phyloP scores from a whole-genome alignment of 2,797 vertebrate species.

The Sebastes cheni region DNA sequence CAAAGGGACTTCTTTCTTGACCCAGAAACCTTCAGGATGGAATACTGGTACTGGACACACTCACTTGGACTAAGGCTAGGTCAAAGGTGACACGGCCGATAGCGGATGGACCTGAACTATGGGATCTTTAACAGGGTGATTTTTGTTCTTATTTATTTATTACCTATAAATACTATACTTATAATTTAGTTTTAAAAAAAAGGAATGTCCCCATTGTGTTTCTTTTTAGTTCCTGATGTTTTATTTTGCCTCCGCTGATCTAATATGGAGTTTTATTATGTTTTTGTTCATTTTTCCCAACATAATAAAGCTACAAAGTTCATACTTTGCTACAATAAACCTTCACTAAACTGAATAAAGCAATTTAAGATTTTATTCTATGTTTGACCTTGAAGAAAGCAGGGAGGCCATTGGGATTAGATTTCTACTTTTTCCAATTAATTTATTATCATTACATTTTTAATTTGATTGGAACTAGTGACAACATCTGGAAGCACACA shows the following conservation, averaged over 20 bases:
- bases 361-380: neutral
- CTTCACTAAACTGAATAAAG: neutral
- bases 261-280: neutral
- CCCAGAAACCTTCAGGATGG: too few species aligned
- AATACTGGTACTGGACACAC: too few species aligned
- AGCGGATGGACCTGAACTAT: too few species aligned
- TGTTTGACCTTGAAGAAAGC: neutral
- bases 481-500: neutral
- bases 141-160: too few species aligned
- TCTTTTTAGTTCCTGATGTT: neutral
- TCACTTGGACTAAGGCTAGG: too few species aligned
- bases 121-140: too few species aligned
- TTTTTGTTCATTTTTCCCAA: neutral
- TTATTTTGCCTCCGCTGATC: neutral
- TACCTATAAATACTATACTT: too few species aligned
- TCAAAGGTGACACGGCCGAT: too few species aligned
- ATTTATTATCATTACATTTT: neutral
- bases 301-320: neutral
- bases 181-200: too few species aligned
- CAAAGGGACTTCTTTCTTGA: too few species aligned
- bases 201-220: too few species aligned
- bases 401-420: neutral
- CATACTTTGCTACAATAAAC: neutral
- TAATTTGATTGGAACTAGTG: neutral
- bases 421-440: neutral